phyloP scores from a whole-genome alignment of 2,888 invertebrate species.

The Mythimna impura region DNA sequence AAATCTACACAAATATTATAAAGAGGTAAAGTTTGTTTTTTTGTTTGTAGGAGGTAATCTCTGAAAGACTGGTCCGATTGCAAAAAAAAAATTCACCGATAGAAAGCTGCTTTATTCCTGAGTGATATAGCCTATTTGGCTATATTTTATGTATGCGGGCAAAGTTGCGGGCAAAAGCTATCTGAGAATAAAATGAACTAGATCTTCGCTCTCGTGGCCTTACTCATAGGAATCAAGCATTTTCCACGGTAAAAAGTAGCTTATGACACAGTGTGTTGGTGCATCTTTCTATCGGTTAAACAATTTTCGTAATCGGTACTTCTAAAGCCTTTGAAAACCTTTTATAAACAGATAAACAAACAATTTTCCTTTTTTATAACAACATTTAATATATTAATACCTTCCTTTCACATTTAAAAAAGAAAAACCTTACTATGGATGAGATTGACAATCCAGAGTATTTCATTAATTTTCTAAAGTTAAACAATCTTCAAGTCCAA shows the following conservation, averaged over 20 bases:
- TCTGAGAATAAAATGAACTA: not conserved
- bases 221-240: not conserved
- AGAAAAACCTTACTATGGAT: not conserved
- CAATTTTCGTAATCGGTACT: not conserved
- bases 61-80: no score
- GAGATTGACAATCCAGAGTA: not conserved
- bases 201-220: not conserved
- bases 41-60: no score
- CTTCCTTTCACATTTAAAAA: no score
- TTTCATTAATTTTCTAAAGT: not conserved
- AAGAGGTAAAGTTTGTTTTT: no score
- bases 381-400: not conserved
- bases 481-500: slow-evolving; percentile 24
- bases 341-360: not conserved
- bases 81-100: no score
- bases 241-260: not conserved
- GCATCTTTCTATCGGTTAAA: not conserved
- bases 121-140: no score
- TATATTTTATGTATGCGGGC: no score
- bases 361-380: not conserved
- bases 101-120: no score
- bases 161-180: no score
- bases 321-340: not conserved
- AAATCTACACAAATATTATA: not conserved
- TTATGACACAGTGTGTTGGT: no score